These are phyloP conservation scores for Dexiosoma caninum DNA, from an alignment of 2,888 invertebrate genomes.

Conservation along the genomic window DNA sequence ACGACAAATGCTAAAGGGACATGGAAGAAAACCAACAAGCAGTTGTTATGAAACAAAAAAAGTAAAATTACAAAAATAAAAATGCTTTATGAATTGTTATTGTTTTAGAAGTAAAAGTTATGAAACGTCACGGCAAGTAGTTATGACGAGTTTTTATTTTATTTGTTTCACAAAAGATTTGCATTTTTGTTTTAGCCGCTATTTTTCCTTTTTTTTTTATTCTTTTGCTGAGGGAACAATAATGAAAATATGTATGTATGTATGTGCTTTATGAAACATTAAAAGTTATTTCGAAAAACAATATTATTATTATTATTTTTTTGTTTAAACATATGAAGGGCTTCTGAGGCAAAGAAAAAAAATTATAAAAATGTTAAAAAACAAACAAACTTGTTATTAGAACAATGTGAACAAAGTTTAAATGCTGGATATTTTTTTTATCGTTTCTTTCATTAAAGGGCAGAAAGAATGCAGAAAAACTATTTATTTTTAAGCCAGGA, in stretches of 20 bases:
- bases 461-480: not conserved
- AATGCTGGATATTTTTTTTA: slow-evolving; percentile 10
- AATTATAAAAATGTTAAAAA: slow-evolving; percentile 20
- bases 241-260: slow-evolving; percentile 31
- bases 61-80: slow-evolving; percentile 30
- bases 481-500: not conserved
- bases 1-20: not conserved
- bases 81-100: slow-evolving; percentile 47
- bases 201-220: not conserved
- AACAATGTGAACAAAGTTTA: slow-evolving; percentile 47
- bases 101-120: slow-evolving; percentile 52
- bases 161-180: slow-evolving; percentile 36
- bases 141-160: slow-evolving; percentile 30
- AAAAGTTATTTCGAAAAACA: slow-evolving; percentile 42
- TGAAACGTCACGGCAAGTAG: slow-evolving; percentile 59
- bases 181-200: slow-evolving; percentile 10
- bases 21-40: not conserved
- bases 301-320: not conserved
- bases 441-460: not conserved
- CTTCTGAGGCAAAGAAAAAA: slow-evolving; percentile 23
- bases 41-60: slow-evolving; percentile 45
- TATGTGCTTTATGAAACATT: slow-evolving; percentile 46
- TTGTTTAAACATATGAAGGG: slow-evolving; percentile 47
- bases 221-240: not conserved
- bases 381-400: slow-evolving; percentile 46